Base-by-base conservation (phyloP, 1,140 invertebrate species). In the Rhizoglyphus robini region DNA sequence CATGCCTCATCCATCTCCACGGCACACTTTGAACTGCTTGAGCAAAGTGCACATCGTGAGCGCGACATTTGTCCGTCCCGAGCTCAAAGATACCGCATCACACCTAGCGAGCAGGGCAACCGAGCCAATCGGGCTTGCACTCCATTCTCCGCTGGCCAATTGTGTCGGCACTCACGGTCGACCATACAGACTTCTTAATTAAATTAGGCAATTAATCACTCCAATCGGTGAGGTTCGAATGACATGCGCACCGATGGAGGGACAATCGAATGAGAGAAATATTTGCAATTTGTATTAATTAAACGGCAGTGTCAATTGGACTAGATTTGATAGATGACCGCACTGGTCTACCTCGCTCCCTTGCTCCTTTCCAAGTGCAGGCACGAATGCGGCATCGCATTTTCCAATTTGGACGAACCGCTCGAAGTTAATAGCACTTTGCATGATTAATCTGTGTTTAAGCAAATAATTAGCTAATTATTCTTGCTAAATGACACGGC, bases 191-290 rank as follows among this genome's bases (percentile, higher is more conserved):
- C 27, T 60, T 60, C 58, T 60, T 60, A 60, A 60, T 60, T 60
- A 60, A 60, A 60, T 60, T 60, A 60, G 58, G 58, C 58, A 60
- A 60, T 60, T 60, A 60, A 60, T 60, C 58, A 60, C 58, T 60
- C 27, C 15, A 60, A 41, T 34, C 58, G 27, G 27, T 20, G 15
- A 27, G 13, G 58, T 41, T 46, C 51, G 51, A 54, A 54, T 54
- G 51, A 54, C 51, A 54, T 25, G 51, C 8, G 23, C 23, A 20
- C 20, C 15, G 51, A 8, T 15, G 41, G 23, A 5, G 51, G 51
- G 8, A 54, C 51, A 54, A 54, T 54, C 20, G 31, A 25, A 54
- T 23, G 23, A 25, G 23, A 8, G 51, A 25, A 54, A 25, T 54
- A 25, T 54, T 54, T 54, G 8, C 51, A 54, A 54, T 54, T 54